phyloP scores from a whole-genome alignment of 2,797 vertebrate species.

The Cheirogaleus major region DNA sequence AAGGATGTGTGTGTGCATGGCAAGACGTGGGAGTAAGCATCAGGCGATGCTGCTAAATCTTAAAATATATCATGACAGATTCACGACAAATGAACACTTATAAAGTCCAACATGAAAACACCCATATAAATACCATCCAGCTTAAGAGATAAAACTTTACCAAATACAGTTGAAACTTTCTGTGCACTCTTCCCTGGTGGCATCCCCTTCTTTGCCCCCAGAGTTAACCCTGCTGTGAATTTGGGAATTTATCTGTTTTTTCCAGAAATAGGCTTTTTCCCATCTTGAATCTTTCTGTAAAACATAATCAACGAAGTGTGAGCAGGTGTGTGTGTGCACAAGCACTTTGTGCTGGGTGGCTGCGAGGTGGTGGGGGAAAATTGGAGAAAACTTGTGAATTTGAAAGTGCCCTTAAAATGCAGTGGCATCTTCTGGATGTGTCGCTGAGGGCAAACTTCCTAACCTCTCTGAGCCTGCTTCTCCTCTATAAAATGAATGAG shows the following conservation, averaged over 20 bases:
- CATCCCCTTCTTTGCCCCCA: rapidly evolving
- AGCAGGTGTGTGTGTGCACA: background rate
- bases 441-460: background rate
- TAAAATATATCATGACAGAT: conserved; percentile 19
- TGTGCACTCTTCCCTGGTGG: background rate
- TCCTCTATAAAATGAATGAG: background rate
- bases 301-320: background rate
- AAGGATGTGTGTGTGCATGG: background rate
- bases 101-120: conserved; percentile 21
- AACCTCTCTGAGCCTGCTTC: background rate
- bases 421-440: background rate
- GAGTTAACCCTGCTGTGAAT: background rate
- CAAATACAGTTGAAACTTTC: background rate
- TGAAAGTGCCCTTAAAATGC: background rate
- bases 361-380: background rate
- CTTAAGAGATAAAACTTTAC: background rate
- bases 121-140: background rate
- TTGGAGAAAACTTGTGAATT: background rate
- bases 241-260: background rate
- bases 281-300: background rate
- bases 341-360: background rate
- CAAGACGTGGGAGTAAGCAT: background rate
- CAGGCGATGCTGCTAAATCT: conserved; percentile 5
- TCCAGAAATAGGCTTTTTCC: background rate
- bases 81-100: conserved; percentile 28